phyloP scores from a whole-genome alignment of 2,888 invertebrate species.

The Stenoptilia bipunctidactyla region DNA sequence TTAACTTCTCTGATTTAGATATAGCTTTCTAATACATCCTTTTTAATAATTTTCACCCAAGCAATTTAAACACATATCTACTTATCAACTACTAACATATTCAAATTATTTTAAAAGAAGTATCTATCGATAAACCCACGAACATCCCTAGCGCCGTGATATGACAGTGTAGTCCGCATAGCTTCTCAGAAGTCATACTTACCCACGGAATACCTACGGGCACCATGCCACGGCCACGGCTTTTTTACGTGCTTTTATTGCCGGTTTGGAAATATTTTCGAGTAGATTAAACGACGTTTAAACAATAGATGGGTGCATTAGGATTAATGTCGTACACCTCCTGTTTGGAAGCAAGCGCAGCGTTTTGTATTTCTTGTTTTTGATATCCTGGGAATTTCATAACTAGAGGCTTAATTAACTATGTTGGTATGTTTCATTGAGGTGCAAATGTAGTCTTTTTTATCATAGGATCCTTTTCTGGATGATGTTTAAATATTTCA shows the following conservation, averaged over 20 bases:
- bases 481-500: too few species aligned
- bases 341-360: conserved; percentile 33
- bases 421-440: too few species aligned
- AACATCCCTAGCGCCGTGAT: conserved; percentile 51
- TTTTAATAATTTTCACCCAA: too few species aligned
- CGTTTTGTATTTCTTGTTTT: conserved; percentile 37
- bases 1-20: too few species aligned
- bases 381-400: conserved; percentile 34
- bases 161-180: conserved; percentile 50
- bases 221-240: conserved; percentile 39
- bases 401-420: too few species aligned
- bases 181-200: conserved; percentile 64
- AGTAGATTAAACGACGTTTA: conserved; percentile 65
- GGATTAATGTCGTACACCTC: conserved; percentile 66
- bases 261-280: conserved; percentile 49
- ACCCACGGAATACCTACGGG: conserved; percentile 62
- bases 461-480: too few species aligned
- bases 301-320: conserved; percentile 57
- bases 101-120: conserved; percentile 1
- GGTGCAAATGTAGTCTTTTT: too few species aligned
- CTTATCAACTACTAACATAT: background rate
- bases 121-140: conserved; percentile 21
- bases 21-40: too few species aligned
- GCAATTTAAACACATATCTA: background rate
- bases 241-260: conserved; percentile 40